Evolutionary conservation across 2,113 vertebrate genomes (phyloP).

Genomic region (Callocephalon fimbriatum): DNA sequence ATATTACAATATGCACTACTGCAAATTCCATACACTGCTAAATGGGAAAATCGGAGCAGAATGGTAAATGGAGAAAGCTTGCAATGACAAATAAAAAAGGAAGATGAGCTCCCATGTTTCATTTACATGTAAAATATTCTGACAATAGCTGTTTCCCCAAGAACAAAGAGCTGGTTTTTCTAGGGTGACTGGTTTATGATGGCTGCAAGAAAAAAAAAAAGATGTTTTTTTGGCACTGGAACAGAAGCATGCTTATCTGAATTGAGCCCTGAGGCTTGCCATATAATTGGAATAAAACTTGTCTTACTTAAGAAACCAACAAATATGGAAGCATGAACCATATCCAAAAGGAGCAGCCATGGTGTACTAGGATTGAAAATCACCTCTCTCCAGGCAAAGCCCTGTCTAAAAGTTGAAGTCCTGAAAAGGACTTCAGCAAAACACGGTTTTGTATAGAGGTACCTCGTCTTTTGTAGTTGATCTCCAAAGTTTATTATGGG

Average conservation of each 20-base stretch:
- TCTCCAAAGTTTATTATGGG: background rate
- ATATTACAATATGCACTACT: constrained; percentile 79
- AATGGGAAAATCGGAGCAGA: constrained; percentile 66
- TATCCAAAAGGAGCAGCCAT: constrained; percentile 36
- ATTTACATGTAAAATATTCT: constrained; percentile 72
- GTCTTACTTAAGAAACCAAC: constrained; percentile 71
- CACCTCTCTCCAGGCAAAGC: background rate
- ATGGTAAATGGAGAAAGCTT: constrained; percentile 71
- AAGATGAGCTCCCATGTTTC: constrained; percentile 67
- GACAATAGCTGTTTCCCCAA: constrained; percentile 63
- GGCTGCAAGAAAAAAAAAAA: constrained; percentile 31
- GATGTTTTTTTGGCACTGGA: constrained; percentile 46
- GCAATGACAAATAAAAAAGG: constrained; percentile 64
- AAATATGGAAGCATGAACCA: constrained; percentile 11
- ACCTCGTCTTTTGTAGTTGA: background rate
- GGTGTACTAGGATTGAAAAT: background rate
- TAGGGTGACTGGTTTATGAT: constrained; percentile 71
- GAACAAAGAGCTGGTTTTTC: constrained; percentile 75
- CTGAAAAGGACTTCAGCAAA: background rate
- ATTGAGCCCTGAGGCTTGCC: constrained; percentile 68
- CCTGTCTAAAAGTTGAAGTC: background rate
- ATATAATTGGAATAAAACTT: constrained; percentile 56
- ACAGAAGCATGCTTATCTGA: constrained; percentile 67
- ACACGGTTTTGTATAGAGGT: background rate
- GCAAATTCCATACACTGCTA: constrained; percentile 63